Evolutionary conservation across 2,113 vertebrate genomes (phyloP).

Genomic region (Neodon shergylaensis): DNA sequence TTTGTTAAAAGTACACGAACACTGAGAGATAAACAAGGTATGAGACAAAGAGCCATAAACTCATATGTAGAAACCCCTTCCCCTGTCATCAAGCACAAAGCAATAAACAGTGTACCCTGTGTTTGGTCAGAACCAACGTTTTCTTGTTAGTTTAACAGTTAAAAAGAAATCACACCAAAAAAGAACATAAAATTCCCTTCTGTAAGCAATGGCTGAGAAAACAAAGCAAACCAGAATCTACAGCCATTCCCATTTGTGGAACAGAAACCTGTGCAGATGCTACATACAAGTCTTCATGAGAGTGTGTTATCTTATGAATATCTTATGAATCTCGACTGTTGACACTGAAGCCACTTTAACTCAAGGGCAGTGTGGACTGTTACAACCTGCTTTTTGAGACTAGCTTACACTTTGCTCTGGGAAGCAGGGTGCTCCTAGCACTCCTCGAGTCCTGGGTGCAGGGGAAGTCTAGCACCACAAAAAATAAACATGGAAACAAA

Average conservation of each 20-base stretch:
- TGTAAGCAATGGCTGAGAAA: not conserved
- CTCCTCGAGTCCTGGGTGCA: not conserved
- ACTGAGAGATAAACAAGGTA: not conserved
- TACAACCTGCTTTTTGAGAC: not conserved
- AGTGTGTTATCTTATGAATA: not conserved
- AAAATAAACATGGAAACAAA: not conserved
- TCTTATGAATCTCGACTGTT: not conserved
- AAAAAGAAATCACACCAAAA: not conserved
- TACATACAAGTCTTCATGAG: not conserved
- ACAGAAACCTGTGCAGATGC: not conserved
- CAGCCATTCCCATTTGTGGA: not conserved
- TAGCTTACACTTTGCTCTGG: not conserved
- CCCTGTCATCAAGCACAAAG: not conserved
- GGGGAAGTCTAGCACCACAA: not conserved
- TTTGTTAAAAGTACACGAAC: rapidly evolving
- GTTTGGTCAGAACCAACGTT: not conserved
- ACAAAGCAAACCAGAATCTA: not conserved
- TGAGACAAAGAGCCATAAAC: not conserved
- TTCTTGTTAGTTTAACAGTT: not conserved
- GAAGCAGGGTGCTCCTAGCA: not conserved
- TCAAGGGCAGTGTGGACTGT: not conserved
- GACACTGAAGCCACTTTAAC: not conserved
- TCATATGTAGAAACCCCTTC: not conserved
- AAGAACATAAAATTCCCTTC: not conserved
- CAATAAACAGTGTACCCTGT: not conserved